phyloP scores from a whole-genome alignment of 2,888 invertebrate genomes.

The Lepas anatifera region DNA sequence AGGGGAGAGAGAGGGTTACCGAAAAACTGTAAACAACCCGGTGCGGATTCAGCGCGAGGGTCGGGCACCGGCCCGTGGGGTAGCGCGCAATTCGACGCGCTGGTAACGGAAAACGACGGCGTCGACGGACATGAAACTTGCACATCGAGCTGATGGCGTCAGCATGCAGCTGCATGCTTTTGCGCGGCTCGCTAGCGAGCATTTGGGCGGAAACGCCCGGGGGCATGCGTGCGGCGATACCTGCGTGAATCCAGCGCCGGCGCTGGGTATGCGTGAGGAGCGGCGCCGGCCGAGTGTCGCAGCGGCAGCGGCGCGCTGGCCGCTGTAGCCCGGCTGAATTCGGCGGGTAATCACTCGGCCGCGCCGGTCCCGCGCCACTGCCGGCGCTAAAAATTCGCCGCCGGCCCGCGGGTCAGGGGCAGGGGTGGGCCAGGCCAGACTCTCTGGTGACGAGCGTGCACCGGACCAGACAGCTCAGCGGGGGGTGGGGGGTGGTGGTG shows the following conservation, averaged over 20 bases:
- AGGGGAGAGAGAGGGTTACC: constrained; percentile 1
- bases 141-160: no score
- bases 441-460: no score
- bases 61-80: not conserved
- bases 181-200: no score
- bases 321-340: not conserved
- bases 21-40: constrained; percentile 6
- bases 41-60: not conserved
- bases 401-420: not conserved
- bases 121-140: no score
- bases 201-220: no score
- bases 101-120: no score
- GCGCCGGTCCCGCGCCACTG: not conserved
- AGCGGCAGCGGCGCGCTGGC: not conserved
- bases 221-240: not conserved
- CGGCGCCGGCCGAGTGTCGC: not conserved
- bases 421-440: no score
- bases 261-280: not conserved
- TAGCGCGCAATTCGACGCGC: no score
- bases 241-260: not conserved
- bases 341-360: not conserved
- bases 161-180: no score
- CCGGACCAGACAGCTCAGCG: constrained; percentile 13
- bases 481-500: not conserved
- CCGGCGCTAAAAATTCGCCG: not conserved